Base-by-base conservation (phyloP, 2,888 invertebrate species). In the Thumatha senex region DNA sequence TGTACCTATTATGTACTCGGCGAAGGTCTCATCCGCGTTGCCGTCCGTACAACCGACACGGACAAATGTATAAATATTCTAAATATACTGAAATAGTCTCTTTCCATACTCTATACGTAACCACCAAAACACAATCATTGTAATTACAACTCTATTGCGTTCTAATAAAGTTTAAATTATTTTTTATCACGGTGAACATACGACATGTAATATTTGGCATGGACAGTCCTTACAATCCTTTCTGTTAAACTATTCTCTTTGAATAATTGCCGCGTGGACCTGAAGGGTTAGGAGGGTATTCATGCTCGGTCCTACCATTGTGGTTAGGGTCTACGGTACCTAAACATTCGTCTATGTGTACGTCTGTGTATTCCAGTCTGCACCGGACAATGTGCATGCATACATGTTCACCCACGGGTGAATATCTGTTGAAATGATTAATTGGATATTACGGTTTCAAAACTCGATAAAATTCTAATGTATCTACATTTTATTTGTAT, bases 211-310 rank as follows among this genome's bases (percentile, higher is more conserved):
- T 14, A 53, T 51, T 46, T 30, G 43, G 30, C 12, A 43, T 45
- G 45, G 39, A 50, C 63, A 78, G 80, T 82, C 79, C 86, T 85
- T 80, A 85, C 86, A 91, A 89, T 91, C 91, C 91, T 91, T 91
- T 91, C 91, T 89, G 88, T 86, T 91, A 89, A 90, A 90, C 91
- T 90, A 91, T 91, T 91, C 92, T 91, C 84, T 92, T 90, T 92
- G 92, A 92, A 92, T 92, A 92, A 92, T 92, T 92, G 92, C 89
- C 86, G 91, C 85, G 75, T 89, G 92, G 90, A 89, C 89, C 80
- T 87, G 91, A 90, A 90, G 90, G 90, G 90, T 90, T 83, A 82
- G 82, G 82, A 85, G 75, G 82, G 85, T 89, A 86, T 89, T 89
- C 89, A 86, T 85, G 86, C 80, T 78, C 78, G 82, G 83, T 84